These are phyloP conservation scores for Drosophila fulvimacula DNA, from an alignment of 2,888 invertebrate species.

Conservation along the genomic window DNA sequence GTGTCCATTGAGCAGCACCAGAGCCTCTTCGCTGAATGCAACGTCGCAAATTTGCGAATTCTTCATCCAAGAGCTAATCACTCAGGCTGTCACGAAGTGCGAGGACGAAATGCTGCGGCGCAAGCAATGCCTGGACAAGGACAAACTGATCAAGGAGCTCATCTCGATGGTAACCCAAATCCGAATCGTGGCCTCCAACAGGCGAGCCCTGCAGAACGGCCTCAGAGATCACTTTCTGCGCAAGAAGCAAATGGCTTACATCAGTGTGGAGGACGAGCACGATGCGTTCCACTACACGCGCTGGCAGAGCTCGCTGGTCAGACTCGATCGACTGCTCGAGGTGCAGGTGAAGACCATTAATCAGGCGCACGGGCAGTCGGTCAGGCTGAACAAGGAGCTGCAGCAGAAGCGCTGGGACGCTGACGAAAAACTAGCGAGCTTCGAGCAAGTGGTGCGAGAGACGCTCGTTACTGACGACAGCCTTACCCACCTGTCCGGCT, in stretches of 20 bases:
- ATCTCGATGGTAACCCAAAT: rapidly evolving
- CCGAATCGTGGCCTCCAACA: rapidly evolving
- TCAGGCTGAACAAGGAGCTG: neutral
- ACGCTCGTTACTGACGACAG: constrained; percentile 20
- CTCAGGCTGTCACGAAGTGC: neutral
- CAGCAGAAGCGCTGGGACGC: rapidly evolving
- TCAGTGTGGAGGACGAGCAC: rapidly evolving
- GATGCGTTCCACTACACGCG: constrained; percentile 13
- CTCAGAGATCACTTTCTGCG: constrained; percentile 20
- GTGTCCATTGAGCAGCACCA: too few relatives aligned
- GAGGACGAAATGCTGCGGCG: neutral
- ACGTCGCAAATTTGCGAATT: neutral
- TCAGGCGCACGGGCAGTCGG: rapidly evolving
- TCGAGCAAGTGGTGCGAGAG: constrained; percentile 21
- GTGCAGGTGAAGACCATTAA: neutral
- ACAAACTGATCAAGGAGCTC: constrained; percentile 29
- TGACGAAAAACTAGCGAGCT: neutral
- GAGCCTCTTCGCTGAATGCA: too few relatives aligned
- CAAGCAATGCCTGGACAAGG: constrained; percentile 20
- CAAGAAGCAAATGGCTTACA: neutral
- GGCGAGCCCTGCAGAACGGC: neutral
- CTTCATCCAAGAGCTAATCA: constrained; percentile 22
- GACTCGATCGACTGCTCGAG: constrained; percentile 32
- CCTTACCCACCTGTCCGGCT: neutral
- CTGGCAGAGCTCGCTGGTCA: neutral